Base-by-base conservation (phyloP, 2,888 invertebrate species). In the Pyrrhia umbra region DNA sequence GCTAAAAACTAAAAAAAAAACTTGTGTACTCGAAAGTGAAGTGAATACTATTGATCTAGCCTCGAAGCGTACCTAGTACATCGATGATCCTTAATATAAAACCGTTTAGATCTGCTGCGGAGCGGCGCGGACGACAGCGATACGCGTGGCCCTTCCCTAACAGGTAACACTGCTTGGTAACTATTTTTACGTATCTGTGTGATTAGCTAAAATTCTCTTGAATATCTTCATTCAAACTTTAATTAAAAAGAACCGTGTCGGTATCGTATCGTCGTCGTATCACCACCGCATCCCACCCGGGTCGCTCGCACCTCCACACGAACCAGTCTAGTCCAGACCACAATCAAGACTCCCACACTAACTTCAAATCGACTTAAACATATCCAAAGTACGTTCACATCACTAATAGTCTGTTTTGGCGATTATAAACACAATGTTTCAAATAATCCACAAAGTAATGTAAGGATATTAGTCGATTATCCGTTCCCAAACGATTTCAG, bases 71-170 rank as follows among this genome's bases (percentile, higher is more conserved):
- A 82, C 71, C 81, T 84, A 79, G 34, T 34, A 81, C 77, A 85
- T 83, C 75, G 82, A 90, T 92, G 93, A 93, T 93, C 92, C 92
- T 93, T 93, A 93, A 93, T 92, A 92, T 93, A 92, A 92, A 85
- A 89, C 79, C 84, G 89, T 88, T 85, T 83, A 82, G 79, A 73
- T 83, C 78, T 79, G 78, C 81, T 78, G 80, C 76, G 72, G 67
- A 67, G 77, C 77, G 77, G 75, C 57, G 75, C 67, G 70, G 37
- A 61, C 73, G 66, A 64, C 74, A 52, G 63, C 61, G 67, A 18
- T 46, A 61, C 39, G 13, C 45, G 16, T 51, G 9, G 25, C 23
- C 6, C 13, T 27, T 42, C 16, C 56, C 43, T 43, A 40, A 46
- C 2, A 27, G 4, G 6, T 27, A 27, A 43, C 27, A 59, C 10